Evolutionary conservation across 2,888 invertebrate genomes (phyloP).

Genomic region (Meteorus colon): DNA sequence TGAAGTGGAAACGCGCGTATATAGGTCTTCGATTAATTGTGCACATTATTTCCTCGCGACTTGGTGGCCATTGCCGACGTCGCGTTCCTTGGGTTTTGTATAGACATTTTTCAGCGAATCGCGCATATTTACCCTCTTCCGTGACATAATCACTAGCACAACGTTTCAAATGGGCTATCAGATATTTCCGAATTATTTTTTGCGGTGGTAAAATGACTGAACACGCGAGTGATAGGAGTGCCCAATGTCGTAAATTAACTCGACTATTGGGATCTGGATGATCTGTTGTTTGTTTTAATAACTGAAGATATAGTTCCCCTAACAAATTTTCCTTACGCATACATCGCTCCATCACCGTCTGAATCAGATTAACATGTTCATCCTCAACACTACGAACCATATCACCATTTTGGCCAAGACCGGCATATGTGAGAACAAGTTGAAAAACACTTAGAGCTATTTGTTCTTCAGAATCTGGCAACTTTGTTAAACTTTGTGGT

Average conservation of each 20-base stretch:
- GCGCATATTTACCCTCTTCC: conserved; percentile 95
- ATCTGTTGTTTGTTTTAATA: conserved; percentile 95
- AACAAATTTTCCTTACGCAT: conserved; percentile 91
- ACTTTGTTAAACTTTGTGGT: conserved; percentile 87
- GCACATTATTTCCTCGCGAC: conserved; percentile 92
- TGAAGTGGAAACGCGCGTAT: conserved; percentile 91
- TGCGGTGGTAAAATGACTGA: conserved; percentile 91
- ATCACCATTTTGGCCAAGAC: conserved; percentile 83
- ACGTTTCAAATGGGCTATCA: conserved; percentile 91
- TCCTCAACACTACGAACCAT: conserved; percentile 84
- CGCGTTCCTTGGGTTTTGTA: conserved; percentile 83
- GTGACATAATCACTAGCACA: conserved; percentile 91
- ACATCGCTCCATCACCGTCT: conserved; percentile 91
- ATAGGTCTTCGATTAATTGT: conserved; percentile 93
- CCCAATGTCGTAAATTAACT: conserved; percentile 94
- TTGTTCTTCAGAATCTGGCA: conserved; percentile 91
- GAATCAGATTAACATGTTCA: conserved; percentile 91
- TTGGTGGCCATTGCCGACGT: conserved; percentile 91
- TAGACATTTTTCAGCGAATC: conserved; percentile 92
- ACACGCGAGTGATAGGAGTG: conserved; percentile 86
- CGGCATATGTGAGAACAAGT: conserved; percentile 91
- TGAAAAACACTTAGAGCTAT: conserved; percentile 92
- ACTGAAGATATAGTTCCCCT: conserved; percentile 92
- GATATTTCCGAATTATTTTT: conserved; percentile 88
- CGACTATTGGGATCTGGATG: conserved; percentile 92